Evolutionary conservation across 2,797 vertebrate genomes (phyloP).

Genomic region (Lagocephalus sceleratus): DNA sequence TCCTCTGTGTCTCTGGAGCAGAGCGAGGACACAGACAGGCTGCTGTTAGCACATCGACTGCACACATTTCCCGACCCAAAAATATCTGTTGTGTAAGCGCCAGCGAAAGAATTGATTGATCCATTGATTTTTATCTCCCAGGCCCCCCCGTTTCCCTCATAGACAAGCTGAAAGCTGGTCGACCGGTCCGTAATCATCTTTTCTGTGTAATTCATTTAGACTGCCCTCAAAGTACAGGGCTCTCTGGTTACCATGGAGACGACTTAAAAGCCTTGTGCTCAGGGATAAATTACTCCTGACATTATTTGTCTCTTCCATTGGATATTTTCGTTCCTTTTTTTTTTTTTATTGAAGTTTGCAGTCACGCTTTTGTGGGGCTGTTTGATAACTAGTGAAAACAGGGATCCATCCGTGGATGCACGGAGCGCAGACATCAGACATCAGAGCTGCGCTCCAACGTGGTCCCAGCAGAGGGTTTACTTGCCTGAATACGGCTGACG

Average conservation of each 20-base stretch:
- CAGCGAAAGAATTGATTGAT: neutral
- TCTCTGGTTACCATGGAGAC: neutral
- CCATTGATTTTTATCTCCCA: neutral
- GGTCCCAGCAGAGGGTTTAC: slow-evolving; percentile 33
- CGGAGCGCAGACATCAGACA: slow-evolving; percentile 16
- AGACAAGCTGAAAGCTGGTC: neutral
- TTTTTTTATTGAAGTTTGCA: no score
- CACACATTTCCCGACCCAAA: neutral
- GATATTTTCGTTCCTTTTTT: slow-evolving; percentile 9
- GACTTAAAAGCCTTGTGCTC: neutral
- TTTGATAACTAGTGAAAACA: no score
- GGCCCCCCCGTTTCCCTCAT: neutral
- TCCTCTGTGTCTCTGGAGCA: neutral
- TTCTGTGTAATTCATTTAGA: neutral
- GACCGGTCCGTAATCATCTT: neutral
- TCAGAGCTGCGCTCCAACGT: slow-evolving; percentile 3
- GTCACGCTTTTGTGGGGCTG: slow-evolving; percentile 6
- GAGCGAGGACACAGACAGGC: neutral
- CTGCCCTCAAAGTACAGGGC: neutral
- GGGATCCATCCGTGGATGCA: slow-evolving; percentile 3
- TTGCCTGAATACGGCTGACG: slow-evolving; percentile 21
- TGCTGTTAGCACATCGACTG: neutral
- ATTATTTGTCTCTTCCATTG: neutral
- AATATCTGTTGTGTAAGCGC: neutral
- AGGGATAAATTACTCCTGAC: neutral